Base-by-base conservation (phyloP, 2,113 vertebrate species). In the human region DNA sequence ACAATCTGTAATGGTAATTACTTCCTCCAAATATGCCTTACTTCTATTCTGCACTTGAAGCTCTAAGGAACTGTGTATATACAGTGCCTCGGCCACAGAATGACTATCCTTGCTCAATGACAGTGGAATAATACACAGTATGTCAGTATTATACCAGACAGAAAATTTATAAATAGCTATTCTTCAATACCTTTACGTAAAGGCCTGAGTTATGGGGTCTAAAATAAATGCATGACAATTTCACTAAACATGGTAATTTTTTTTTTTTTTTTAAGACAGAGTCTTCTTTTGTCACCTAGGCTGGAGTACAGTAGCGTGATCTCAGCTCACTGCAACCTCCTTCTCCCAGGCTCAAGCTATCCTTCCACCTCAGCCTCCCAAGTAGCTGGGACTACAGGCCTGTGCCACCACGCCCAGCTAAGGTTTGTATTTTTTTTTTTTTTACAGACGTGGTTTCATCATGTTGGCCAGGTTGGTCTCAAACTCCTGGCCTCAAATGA, bases 1-100 rank as follows among this genome's bases (percentile, higher is more conserved):
- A 97, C 22, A 89, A 76, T 92, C 14, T 82, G 9, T 78, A 92
- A 87, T 61, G 82, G 27, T 75, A 79, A 83, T 55, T 84, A 72
- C 16, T 76, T 86, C 61, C 66, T 93, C 90, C 73, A 70, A 78
- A 64, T 70, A 90, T 84, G 55, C 66, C 93, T 94, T 79, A 90
- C 66, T 30, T 64, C 57, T 84, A 73, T 30, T 64, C 64, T 84
- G 45, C 13, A 87, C 5, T 64, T 87, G 76, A 88, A 85, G 18
- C 20, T 76, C 45, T 93, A 70, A 92, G 82, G 18, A 92, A 75
- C 20, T 92, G 25, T 55, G 8, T 81, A 52, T 18, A 87, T 32
- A 61, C 2, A 96, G 55, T 4, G 9, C 6, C 7, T 82, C 22
- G 16, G 38, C 59, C 27, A 78, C 7, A 95, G 72, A 96, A 88